Evolutionary conservation across 2,888 invertebrate genomes (phyloP).

Genomic region (Lasioglossum vierecki): DNA sequence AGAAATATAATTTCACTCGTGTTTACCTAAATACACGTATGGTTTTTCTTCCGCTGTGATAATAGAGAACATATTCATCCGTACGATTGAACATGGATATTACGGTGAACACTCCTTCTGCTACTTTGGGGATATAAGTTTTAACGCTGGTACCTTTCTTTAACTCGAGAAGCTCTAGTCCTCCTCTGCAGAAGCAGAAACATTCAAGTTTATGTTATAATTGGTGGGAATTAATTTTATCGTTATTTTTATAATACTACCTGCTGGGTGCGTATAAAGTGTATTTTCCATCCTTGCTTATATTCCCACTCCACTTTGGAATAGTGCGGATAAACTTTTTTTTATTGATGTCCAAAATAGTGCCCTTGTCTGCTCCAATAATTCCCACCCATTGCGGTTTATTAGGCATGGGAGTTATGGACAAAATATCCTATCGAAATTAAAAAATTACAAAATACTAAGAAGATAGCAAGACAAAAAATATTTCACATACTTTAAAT

Average conservation of each 20-base stretch:
- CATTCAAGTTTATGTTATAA: not conserved
- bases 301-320: conserved; percentile 96
- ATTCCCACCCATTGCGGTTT: conserved; percentile 94
- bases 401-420: conserved; percentile 92
- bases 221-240: not conserved
- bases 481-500: conserved; percentile 84
- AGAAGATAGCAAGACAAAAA: not conserved
- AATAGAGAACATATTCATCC: conserved; percentile 97
- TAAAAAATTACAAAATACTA: not conserved
- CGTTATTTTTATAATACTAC: conserved; percentile 78
- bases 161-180: conserved; percentile 95
- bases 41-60: conserved; percentile 97
- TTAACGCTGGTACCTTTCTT: conserved; percentile 95
- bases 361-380: conserved; percentile 95
- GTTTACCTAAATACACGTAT: conserved; percentile 93
- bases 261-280: conserved; percentile 96
- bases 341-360: conserved; percentile 94
- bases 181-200: conserved; percentile 87
- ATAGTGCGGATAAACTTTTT: conserved; percentile 95
- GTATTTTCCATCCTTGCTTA: conserved; percentile 93
- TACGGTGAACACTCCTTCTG: conserved; percentile 98
- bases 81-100: conserved; percentile 97
- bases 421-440: conserved; percentile 88
- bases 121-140: conserved; percentile 96
- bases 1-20: not conserved